Base-by-base conservation (phyloP, 2,113 vertebrate species). In the Epinephelus fuscoguttatus region DNA sequence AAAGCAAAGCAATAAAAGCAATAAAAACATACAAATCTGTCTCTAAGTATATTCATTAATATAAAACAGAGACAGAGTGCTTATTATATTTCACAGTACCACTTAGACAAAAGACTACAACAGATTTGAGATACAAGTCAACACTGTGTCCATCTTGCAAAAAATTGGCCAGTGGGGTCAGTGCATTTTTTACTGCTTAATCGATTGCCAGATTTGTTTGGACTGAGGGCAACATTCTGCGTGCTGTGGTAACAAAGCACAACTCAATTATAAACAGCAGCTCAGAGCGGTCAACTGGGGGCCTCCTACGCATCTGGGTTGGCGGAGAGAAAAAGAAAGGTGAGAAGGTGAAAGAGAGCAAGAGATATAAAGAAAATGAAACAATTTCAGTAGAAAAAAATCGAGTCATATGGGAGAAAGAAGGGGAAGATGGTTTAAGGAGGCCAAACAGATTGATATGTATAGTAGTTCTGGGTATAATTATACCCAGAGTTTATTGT, bases 221-320 rank as follows among this genome's bases (percentile, higher is more conserved):
- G 56, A 59, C 30, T 21, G 63, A 70, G 64, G 57, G 68, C 50
- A 47, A 59, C n/a, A 8, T 42, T 66, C 3, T 60, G 63, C 25
- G 40, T 42, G 33, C 60, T 37, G 19, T 17, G 25, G 25, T 47
- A 61, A 45, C 37, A 61, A 59, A 79, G 25, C 67, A 64, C 50
- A 74, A 63, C 2, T 23, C 33, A 75, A 66, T 78, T 57, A 72
- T n/a, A 59, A 80, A 61, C 40, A 69, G 27, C 69, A 81, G 40
- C 17, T 64, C 33, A 27, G n/a, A 42, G 37, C 45, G 47, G n/a
- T 70, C 45, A 27, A 60, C 45, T 55, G 23, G 33, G 73, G 62
- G n/a, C 60, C 30, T 77, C 61, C 60, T 25, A 66, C 11, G 7
- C 68, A 64, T 23, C n/a, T 57, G 4, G 33, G 37, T 19, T 49